phyloP scores from a whole-genome alignment of 2,113 vertebrate genomes.

The Tragulus kanchil region DNA sequence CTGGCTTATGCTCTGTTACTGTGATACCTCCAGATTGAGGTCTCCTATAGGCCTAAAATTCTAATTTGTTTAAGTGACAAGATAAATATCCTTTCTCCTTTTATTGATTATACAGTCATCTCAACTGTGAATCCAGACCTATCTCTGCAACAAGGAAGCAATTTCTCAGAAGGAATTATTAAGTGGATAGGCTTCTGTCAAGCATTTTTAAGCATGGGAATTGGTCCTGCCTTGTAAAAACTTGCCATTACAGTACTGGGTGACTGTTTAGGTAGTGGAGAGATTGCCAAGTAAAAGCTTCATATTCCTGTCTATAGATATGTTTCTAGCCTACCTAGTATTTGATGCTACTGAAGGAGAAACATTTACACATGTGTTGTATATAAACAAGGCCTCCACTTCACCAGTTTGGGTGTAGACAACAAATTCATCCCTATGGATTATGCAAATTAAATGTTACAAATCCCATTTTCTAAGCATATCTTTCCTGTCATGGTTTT shows the following conservation, averaged over 20 bases:
- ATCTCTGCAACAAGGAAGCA: constrained; percentile 47
- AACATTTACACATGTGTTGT: neutral
- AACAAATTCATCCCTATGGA: neutral
- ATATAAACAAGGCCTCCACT: neutral
- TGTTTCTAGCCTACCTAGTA: neutral
- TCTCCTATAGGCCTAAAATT: neutral
- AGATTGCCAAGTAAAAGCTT: neutral
- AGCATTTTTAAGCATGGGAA: neutral
- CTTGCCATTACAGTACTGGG: neutral
- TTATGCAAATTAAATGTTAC: neutral
- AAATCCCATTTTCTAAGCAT: neutral
- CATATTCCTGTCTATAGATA: neutral
- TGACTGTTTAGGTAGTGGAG: constrained; percentile 16
- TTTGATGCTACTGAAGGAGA: neutral
- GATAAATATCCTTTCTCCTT: constrained; percentile 59
- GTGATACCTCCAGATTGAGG: no score
- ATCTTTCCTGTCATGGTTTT: neutral
- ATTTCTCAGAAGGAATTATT: constrained; percentile 45
- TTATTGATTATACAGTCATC: constrained; percentile 39
- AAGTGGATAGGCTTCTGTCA: neutral
- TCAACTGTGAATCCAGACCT: constrained; percentile 33
- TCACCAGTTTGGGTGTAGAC: neutral
- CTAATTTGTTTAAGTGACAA: constrained; percentile 58
- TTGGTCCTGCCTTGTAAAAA: constrained; percentile 12
- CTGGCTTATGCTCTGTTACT: no score